These are phyloP conservation scores for Torymus auratus DNA, from an alignment of 2,888 invertebrate species.

Conservation along the genomic window DNA sequence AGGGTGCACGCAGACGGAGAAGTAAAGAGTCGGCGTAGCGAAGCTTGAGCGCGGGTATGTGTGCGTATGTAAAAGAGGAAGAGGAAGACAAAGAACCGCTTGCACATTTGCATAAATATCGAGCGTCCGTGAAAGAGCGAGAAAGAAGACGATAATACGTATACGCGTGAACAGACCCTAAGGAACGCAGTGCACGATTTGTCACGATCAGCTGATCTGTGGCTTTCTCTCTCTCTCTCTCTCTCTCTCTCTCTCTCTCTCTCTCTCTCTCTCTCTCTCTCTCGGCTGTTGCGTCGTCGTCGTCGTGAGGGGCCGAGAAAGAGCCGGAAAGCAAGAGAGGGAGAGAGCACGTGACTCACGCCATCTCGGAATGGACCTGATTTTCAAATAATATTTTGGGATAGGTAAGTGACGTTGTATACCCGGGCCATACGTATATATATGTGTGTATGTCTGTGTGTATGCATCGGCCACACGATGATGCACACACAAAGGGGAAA, in stretches of 20 bases:
- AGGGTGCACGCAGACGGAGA: not conserved
- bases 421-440: not conserved
- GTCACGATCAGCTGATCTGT: slow-evolving; percentile 63
- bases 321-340: too few relatives aligned
- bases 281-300: too few relatives aligned
- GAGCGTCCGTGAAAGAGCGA: slow-evolving; percentile 28
- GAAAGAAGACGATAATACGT: slow-evolving; percentile 28
- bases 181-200: slow-evolving; percentile 58
- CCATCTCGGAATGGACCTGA: too few relatives aligned
- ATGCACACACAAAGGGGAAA: too few relatives aligned
- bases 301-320: too few relatives aligned
- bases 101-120: slow-evolving; percentile 53
- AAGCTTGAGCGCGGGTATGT: not conserved
- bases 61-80: slow-evolving; percentile 21
- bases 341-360: too few relatives aligned
- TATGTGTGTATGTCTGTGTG: too few relatives aligned
- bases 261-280: too few relatives aligned
- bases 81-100: slow-evolving; percentile 42
- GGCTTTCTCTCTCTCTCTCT: not conserved
- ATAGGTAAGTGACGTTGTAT: slow-evolving; percentile 36
- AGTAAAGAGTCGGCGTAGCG: not conserved
- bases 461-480: too few relatives aligned
- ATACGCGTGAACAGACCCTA: slow-evolving; percentile 8
- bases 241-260: too few relatives aligned
- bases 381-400: slow-evolving; percentile 25